Conservation (phyloP, 2,888 invertebrate species). For the Archips crataeganus region DNA sequence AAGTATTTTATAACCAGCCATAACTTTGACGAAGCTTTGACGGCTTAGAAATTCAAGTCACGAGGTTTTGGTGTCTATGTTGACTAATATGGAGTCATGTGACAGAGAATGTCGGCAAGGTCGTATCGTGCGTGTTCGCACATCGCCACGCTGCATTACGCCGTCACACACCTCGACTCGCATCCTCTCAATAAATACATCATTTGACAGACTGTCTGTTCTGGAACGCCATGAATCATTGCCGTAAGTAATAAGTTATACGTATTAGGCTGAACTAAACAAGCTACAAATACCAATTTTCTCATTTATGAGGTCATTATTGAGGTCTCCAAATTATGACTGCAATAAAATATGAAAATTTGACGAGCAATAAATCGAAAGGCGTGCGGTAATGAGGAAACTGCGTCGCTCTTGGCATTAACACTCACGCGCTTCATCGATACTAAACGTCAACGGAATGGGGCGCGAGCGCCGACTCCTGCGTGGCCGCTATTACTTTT, state of each 20-base stretch:
- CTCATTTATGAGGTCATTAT: conserved; percentile 43
- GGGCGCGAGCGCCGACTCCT: conserved; percentile 65
- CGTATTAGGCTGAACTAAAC: conserved; percentile 26
- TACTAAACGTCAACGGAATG: conserved; percentile 77
- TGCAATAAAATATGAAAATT: conserved; percentile 63
- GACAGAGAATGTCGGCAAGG: conserved; percentile 39
- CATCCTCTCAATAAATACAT: conserved; percentile 17
- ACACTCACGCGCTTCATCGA: conserved; percentile 73
- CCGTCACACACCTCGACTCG: conserved; percentile 36
- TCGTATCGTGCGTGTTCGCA: conserved; percentile 52
- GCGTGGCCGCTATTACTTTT: conserved; percentile 74
- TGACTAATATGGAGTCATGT: conserved; percentile 3
- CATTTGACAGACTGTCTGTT: conserved; percentile 5
- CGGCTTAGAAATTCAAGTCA: not conserved
- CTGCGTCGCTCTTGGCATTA: conserved; percentile 64
- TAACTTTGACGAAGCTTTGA: not conserved
- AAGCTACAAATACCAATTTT: conserved; percentile 38
- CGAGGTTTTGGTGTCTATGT: conserved; percentile 1
- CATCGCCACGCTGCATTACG: conserved; percentile 55
- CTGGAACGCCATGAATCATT: conserved; percentile 3
- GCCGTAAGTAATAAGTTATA: not conserved
- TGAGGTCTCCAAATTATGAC: conserved; percentile 51
- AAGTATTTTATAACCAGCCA: not conserved
- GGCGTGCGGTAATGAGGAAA: conserved; percentile 72
- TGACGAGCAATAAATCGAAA: conserved; percentile 73